Evolutionary conservation across 2,888 invertebrate genomes (phyloP).

Genomic region (Drosophila conformis): DNA sequence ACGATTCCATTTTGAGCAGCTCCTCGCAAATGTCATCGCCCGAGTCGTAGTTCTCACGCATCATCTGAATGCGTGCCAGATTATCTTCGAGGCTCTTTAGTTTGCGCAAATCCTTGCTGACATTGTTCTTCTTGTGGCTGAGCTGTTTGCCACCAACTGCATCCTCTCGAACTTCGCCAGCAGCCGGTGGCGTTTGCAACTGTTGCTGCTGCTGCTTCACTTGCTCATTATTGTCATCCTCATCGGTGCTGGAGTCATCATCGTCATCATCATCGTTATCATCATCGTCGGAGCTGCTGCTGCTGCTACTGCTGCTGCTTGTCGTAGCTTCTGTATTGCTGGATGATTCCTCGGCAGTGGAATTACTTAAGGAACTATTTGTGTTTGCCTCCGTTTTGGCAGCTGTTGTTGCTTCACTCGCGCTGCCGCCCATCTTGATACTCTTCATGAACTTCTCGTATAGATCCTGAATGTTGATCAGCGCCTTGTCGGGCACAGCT

Average conservation of each 20-base stretch:
- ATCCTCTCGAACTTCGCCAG: conserved; percentile 29
- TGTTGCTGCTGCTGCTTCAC: conserved; percentile 10
- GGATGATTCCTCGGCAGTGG: conserved; percentile 67
- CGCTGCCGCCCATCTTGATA: conserved; percentile 73
- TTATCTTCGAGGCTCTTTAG: conserved; percentile 82
- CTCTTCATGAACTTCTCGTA: conserved; percentile 84
- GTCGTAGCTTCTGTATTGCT: conserved; percentile 49
- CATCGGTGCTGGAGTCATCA: conserved; percentile 40
- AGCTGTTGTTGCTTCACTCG: conserved; percentile 17
- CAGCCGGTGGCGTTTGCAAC: conserved; percentile 20
- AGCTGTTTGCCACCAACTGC: conserved; percentile 29
- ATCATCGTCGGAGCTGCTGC: conserved; percentile 47
- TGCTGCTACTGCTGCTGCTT: conserved; percentile 56
- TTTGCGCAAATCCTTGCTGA: conserved; percentile 82
- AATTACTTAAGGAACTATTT: conserved; percentile 59
- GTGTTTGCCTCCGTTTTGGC: conserved; percentile 27
- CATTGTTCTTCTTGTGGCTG: conserved; percentile 67
- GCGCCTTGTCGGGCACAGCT: conserved; percentile 17
- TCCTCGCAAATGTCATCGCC: conserved; percentile 83
- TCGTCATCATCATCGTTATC: conserved; percentile 32
- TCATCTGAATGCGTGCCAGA: conserved; percentile 82
- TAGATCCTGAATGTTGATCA: conserved; percentile 82
- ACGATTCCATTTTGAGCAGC: conserved; percentile 82
- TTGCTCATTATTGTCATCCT: conserved; percentile 18
- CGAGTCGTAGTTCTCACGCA: conserved; percentile 83